These are phyloP conservation scores for Strigops habroptila DNA, from an alignment of 2,113 vertebrate species.

Conservation along the genomic window DNA sequence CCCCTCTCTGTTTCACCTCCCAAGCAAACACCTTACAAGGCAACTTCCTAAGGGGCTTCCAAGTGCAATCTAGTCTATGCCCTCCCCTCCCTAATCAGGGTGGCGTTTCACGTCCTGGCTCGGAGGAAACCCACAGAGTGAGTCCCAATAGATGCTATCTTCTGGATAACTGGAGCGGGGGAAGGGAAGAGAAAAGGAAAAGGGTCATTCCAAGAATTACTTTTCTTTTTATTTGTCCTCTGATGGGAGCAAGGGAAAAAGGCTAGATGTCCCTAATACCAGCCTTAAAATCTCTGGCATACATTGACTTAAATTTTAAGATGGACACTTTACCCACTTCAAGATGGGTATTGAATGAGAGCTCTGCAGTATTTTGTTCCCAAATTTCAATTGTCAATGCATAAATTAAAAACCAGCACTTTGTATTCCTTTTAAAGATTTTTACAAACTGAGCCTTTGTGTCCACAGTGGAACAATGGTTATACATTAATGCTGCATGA, in stretches of 20 bases:
- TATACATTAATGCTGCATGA: background rate
- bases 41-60: background rate
- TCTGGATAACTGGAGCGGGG: background rate
- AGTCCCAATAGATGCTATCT: background rate
- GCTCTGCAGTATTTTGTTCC: background rate
- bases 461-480: background rate
- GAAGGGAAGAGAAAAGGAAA: background rate
- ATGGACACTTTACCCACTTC: background rate
- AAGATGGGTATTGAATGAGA: background rate
- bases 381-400: background rate
- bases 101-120: background rate
- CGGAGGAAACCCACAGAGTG: background rate
- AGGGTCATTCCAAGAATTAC: background rate
- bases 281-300: background rate
- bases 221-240: background rate
- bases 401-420: background rate
- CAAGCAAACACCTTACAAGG: background rate
- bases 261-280: background rate
- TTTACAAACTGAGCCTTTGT: background rate
- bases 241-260: background rate
- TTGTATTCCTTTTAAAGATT: background rate
- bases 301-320: background rate
- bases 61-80: background rate
- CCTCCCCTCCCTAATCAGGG: background rate
- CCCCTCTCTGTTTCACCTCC: background rate